Base-by-base conservation (phyloP, 2,888 invertebrate genomes). In the Sminthurinus aureus region DNA sequence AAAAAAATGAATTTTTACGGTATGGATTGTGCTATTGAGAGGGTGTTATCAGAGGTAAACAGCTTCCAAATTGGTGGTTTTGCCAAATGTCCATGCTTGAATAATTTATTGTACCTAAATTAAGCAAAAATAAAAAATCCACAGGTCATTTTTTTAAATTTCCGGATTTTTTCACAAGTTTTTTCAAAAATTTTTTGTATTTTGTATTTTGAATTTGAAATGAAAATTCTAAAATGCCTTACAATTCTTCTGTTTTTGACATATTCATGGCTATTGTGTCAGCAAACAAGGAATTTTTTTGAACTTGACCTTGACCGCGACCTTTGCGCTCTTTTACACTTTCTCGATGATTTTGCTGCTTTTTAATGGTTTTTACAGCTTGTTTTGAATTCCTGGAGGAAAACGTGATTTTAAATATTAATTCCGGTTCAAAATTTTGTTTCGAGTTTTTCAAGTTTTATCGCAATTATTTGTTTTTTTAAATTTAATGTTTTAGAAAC, bases 41-140 rank as follows among this genome's bases (percentile, higher is more conserved):
- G 20, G 9, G 58, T 58, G 22, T 66, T 26, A 4, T 79, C 64
- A 8, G 38, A 11, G 18, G 6, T 67, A 4, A 79, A 66, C 24
- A 66, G 24, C 9, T n/a, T 24, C 81, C 81, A 81, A 18, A 81
- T 74, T 2, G 81, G 74, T 2, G 74, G 73, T 71, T 82, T 84
- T 2, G 74, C 11, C 20, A 83, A 82, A 24, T 78, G 79, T 52
- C 83, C 84, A n/a, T 85, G 79, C 64, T 87, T 83, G 82, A 87
- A 87, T 18, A 87, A 83, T 71, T 84, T 85, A 8, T 82, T 82
- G 66, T 85, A 85, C 11, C 74, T 79, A 24, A 51, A 81, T n/a
- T 52, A 20, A 58, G 22, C 13, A 73, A 73, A 26, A 2, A 24
- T 13, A 22, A 22, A 18, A 50, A 13, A 24, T 26, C 38, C 38